Evolutionary conservation across 1,140 invertebrate genomes (phyloP), one percentile per base, ranked within the genome.

Genomic region (Drosophila kepulauana): DNA sequence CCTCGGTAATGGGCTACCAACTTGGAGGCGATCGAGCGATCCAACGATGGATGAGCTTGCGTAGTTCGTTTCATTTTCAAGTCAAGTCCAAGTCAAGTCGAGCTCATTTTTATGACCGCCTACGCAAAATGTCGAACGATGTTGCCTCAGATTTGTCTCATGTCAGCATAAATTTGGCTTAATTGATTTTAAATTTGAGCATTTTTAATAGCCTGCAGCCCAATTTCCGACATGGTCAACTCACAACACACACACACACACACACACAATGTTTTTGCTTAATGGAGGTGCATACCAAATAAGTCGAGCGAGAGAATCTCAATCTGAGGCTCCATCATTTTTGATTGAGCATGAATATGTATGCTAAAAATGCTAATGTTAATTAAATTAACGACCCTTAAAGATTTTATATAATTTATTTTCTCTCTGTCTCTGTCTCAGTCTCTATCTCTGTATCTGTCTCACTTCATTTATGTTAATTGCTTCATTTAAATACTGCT

Each of bases 81-180:
- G 38, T 56, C 38, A 28, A 33, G 33, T 59, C 43, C 59, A 35
- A 20, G 20, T 25, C 20, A 25, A 25, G 38, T 61, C 38, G 51
- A 33, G 33, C 63, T 52, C 59, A 35, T 69, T 69, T 82, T 82
- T 82, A 79, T 77, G 81, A 43, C 78, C 82, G 84, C 84, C 84
- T 81, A 87, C 84, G 85, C 80, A 80, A 72, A 76, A 61, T 79
- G 48, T 64, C 6, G 15, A 58, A 35, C 33, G 33, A 5, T 43
- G 28, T 74, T 78, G 80, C 54, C 70, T 88, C 52, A 75, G 78
- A 84, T 87, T 80, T 88, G 84, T 87, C 82, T 88, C 72, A 84
- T 84, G 84, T 88, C 84, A 89, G 85, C 81, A 87, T 87, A 87
- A 84, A 87, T 89, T 87, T 87, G 85, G 76, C 74, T 89, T 87